phyloP scores from a whole-genome alignment of 2,113 vertebrate genomes.

The Dicerorhinus sumatrensis region DNA sequence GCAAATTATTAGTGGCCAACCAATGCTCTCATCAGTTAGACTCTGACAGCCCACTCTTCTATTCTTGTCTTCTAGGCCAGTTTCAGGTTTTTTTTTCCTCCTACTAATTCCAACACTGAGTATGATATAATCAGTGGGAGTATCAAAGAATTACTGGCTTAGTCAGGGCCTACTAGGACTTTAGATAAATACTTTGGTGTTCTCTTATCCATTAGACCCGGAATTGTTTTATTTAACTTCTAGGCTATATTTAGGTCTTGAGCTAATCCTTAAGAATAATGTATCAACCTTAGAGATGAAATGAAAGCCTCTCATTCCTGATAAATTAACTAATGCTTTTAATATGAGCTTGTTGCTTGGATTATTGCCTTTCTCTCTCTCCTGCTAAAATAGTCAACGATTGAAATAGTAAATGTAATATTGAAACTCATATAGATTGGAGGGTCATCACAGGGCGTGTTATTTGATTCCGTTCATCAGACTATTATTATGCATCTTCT shows the following conservation, averaged over 20 bases:
- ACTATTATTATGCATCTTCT: not conserved
- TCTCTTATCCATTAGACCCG: not conserved
- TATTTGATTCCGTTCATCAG: not conserved
- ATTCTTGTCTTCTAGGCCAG: not conserved
- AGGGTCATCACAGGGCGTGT: not conserved
- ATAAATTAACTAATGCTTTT: not conserved
- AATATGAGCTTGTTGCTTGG: not conserved
- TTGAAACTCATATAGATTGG: not conserved
- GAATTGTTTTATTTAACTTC: constrained; percentile 24
- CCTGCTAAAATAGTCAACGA: not conserved
- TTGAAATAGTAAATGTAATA: not conserved
- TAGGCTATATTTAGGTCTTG: not conserved
- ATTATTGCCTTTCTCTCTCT: not conserved
- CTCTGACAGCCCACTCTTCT: not conserved
- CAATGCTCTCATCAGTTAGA: not conserved
- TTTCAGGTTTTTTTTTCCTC: not conserved
- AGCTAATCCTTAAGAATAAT: not conserved
- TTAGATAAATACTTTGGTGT: not conserved
- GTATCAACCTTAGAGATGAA: not conserved
- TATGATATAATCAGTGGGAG: not conserved
- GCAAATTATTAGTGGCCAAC: constrained; percentile 1
- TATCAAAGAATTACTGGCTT: not conserved
- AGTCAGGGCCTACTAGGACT: not conserved
- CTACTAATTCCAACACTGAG: not conserved
- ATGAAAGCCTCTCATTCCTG: not conserved